Evolutionary conservation across 2,888 invertebrate genomes (phyloP).

Genomic region (Sphinx pinastri): DNA sequence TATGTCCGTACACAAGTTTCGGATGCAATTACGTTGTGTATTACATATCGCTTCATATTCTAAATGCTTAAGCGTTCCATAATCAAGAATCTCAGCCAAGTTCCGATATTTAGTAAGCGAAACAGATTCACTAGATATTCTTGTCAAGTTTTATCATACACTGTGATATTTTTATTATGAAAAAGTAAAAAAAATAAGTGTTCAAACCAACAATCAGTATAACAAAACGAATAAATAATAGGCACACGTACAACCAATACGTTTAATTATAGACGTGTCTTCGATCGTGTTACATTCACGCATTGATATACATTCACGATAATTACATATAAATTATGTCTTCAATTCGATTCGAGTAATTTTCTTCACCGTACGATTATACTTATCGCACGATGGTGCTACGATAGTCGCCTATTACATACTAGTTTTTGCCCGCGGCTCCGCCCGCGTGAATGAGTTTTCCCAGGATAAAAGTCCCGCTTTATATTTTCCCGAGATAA

Average conservation of each 20-base stretch:
- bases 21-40: conserved; percentile 60
- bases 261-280: conserved; percentile 19
- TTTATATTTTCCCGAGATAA: not conserved
- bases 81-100: too few species aligned
- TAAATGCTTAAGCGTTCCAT: not conserved
- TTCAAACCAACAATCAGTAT: not conserved
- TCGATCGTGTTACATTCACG: conserved; percentile 6
- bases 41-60: conserved; percentile 42
- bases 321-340: conserved; percentile 16
- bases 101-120: not conserved
- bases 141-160: too few species aligned
- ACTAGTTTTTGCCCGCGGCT: too few species aligned
- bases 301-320: not conserved
- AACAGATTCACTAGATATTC: not conserved
- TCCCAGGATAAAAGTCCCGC: too few species aligned
- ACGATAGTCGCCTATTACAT: not conserved
- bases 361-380: not conserved
- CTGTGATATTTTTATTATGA: too few species aligned
- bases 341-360: conserved; percentile 19
- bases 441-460: too few species aligned
- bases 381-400: not conserved
- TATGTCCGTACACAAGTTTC: conserved; percentile 59
- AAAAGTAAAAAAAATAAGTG: too few species aligned
- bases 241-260: conserved; percentile 3
- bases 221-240: conserved; percentile 2